Evolutionary conservation across 2,113 vertebrate species (phyloP).

Genomic region (Oreocharis arfaki): DNA sequence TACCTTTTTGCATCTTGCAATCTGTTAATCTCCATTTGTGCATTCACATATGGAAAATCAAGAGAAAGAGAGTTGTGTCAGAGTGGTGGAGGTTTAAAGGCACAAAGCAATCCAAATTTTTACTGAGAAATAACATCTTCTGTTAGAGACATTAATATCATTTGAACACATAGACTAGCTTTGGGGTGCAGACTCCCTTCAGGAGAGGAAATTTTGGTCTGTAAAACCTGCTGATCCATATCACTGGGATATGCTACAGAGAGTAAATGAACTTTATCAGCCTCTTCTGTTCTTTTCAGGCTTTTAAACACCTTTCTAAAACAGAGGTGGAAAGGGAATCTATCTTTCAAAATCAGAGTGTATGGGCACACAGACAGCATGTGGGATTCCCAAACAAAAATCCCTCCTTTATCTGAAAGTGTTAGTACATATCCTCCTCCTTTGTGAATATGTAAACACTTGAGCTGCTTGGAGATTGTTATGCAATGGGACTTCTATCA

Average conservation of each 20-base stretch:
- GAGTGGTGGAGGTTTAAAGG: background rate
- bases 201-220: background rate
- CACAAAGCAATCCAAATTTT: background rate
- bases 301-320: background rate
- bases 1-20: background rate
- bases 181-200: background rate
- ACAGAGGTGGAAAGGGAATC: background rate
- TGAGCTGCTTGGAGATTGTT: background rate
- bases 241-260: background rate
- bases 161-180: background rate
- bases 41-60: background rate
- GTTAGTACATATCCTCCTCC: background rate
- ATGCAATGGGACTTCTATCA: background rate
- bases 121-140: background rate
- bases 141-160: background rate
- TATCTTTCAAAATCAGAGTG: background rate
- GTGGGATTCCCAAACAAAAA: background rate
- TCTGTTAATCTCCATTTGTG: background rate
- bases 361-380: background rate
- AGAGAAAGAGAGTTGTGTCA: background rate
- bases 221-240: background rate
- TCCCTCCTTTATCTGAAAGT: background rate
- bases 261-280: background rate
- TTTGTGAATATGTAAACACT: background rate
- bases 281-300: background rate